A percentile compares a stretch with the other conserved stretches of the same genome.
Conservation (phyloP, 2,113 vertebrate genomes). For the Anhinga anhinga region DNA sequence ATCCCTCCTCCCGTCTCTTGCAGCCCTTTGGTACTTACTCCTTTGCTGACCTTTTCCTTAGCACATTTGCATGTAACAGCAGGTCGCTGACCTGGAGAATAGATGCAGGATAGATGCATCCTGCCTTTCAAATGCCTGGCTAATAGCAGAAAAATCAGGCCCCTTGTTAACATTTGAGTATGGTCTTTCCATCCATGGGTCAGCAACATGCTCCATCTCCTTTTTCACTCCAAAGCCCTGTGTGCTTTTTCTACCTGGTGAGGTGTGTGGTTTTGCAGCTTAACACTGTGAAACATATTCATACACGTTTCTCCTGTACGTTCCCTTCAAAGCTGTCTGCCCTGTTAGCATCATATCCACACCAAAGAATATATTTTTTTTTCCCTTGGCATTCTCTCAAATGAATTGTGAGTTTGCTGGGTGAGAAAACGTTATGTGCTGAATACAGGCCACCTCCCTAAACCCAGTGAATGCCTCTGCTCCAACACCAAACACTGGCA, state of each 20-base stretch:
- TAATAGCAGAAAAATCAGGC: background rate
- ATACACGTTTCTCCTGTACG: background rate
- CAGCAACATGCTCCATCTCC: background rate
- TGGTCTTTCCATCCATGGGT: background rate
- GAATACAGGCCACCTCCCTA: background rate
- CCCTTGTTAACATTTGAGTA: background rate
- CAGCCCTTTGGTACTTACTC: background rate
- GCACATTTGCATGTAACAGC: background rate
- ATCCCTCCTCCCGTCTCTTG: background rate
- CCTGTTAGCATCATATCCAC: background rate
- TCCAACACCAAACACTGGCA: background rate
- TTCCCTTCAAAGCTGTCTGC: background rate
- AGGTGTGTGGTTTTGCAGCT: background rate
- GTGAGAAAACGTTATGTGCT: background rate
- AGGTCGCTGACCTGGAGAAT: background rate
- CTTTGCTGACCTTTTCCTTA: background rate
- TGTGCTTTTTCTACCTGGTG: background rate
- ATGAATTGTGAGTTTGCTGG: background rate
- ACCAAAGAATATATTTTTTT: background rate
- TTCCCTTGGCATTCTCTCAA: background rate
- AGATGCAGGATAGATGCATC: background rate
- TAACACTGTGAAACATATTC: background rate
- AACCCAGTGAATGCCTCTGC: background rate
- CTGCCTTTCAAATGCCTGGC: background rate
- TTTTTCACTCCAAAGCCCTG: background rate